Conservation (phyloP, 2,113 vertebrate species). For the Sus scrofa region T2T-Sscrofa CM000813.6:52355501-52356000, state of each 20-base stretch:
- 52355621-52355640: background rate
- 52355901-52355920: constrained; percentile 31
- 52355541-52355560: background rate
- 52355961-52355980: background rate
- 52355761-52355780: background rate
- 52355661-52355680: background rate
- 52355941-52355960: background rate
- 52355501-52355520: background rate
- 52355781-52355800: background rate
- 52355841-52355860: constrained; percentile 7
- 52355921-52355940: constrained; percentile 2
- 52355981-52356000: background rate
- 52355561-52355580: background rate
- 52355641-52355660: background rate
- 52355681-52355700: background rate
- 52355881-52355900: background rate
- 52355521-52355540: background rate
- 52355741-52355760: background rate
- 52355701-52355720: constrained; percentile 17
- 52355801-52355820: background rate
- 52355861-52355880: background rate
- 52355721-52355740: constrained; percentile 4
- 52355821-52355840: background rate
- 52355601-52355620: background rate
- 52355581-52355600: background rate